Conservation (phyloP, 2,113 vertebrate genomes). For the zebrafish (Danio rerio) region DNA sequence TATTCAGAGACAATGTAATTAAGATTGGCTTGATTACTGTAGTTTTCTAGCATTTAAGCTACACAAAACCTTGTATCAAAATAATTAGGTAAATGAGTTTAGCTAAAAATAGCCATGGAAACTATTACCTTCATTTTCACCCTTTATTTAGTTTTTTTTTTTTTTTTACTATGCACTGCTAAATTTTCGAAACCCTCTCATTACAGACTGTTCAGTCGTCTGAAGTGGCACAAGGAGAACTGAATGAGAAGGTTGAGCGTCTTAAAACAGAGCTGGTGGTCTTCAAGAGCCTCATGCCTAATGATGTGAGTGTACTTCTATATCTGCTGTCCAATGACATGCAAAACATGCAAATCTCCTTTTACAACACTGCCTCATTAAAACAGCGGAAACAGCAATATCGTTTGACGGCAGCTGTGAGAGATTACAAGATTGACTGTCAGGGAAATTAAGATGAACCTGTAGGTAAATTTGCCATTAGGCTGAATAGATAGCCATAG, state of each 20-base stretch:
- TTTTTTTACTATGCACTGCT: background rate
- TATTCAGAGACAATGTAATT: background rate
- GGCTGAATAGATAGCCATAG: background rate
- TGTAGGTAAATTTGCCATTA: conserved; percentile 8
- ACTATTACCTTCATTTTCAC: background rate
- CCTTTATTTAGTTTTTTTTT: background rate
- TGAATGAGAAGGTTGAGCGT: conserved; percentile 84
- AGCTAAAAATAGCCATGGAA: background rate
- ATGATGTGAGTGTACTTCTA: conserved; percentile 79
- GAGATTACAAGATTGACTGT: conserved; percentile 6
- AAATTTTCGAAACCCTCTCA: conserved; percentile 30
- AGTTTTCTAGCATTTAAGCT: background rate
- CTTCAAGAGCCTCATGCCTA: conserved; percentile 88
- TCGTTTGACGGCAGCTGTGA: conserved; percentile 9
- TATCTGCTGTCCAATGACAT: background rate
- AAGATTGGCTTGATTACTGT: conserved; percentile 16
- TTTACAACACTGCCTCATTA: background rate
- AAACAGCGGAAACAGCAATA: background rate
- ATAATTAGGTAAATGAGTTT: background rate
- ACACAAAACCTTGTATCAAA: conserved; percentile 15
- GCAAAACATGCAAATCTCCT: conserved; percentile 2
- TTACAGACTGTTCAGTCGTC: conserved; percentile 84
- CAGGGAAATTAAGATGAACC: conserved; percentile 30
- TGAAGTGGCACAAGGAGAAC: conserved; percentile 82
- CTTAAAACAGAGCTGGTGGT: conserved; percentile 88